phyloP scores from a whole-genome alignment of 2,113 vertebrate genomes.

The Cryptomyrus ogoouensis region DNA sequence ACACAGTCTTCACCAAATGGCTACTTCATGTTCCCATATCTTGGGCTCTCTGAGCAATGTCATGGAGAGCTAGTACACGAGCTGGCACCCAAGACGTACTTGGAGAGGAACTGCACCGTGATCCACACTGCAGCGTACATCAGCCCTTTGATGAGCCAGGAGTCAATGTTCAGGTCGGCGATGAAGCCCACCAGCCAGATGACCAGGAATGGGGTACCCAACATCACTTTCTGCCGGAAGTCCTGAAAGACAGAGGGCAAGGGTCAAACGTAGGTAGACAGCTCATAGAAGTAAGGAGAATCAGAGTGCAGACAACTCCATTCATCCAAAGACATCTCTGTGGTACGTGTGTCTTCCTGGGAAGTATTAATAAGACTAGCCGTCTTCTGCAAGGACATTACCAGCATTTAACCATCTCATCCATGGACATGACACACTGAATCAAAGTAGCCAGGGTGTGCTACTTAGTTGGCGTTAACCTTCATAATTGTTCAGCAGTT shows the following conservation, averaged over 20 bases:
- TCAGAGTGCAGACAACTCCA: neutral
- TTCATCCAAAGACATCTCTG: neutral
- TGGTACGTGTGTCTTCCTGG: neutral
- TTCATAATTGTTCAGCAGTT: neutral
- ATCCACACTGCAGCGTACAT: slow-evolving; percentile 95
- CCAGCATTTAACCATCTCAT: neutral
- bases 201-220: slow-evolving; percentile 96
- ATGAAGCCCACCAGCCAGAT: slow-evolving; percentile 99
- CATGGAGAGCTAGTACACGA: neutral
- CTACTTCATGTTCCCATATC: neutral
- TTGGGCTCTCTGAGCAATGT: neutral
- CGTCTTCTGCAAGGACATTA: neutral
- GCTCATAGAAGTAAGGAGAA: neutral
- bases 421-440: neutral
- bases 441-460: neutral
- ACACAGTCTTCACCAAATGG: neutral
- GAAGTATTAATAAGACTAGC: neutral
- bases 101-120: slow-evolving; percentile 92
- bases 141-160: slow-evolving; percentile 93
- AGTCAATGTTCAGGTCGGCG: slow-evolving; percentile 93
- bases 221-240: slow-evolving; percentile 97
- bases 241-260: slow-evolving; percentile 62
- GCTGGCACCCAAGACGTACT: slow-evolving; percentile 67
- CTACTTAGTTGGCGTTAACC: neutral
- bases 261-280: neutral